Evolutionary conservation across 1,140 invertebrate species (phyloP), one percentile per base, ranked within the genome.

Genomic region (Stegodyphus dumicola): DNA sequence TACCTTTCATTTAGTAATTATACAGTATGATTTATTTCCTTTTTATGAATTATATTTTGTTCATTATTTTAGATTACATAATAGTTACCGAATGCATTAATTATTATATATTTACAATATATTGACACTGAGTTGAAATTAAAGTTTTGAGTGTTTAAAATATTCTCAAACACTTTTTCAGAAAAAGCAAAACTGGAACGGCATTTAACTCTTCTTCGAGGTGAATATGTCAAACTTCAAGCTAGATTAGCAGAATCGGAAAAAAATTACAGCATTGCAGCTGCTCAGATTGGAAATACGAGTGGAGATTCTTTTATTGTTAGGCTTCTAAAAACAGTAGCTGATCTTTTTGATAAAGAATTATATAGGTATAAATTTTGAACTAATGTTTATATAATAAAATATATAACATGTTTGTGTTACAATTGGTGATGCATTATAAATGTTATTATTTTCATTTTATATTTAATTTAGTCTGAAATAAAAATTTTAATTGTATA

Each of bases 171-270:
- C 56, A 65, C 67, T 56, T 74, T 80, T 84, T 64, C 77, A 87
- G 94, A 95, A 90, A 92, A 93, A 83, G 91, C 91, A 33, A 96
- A 98, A 90, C 93, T 97, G 88, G 95, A 97, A 90, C 95, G 96
- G 89, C 96, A 98, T 90, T 91, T 99, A 87, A 90, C 93, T 65
- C 91, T 98, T 74, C 91, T 98, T 65, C 94, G 96, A 89, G 95
- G 97, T 88, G 96, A 98, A 90, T 98, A 98, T 91, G 94, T 96
- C 1, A 97, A 97, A 91, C 92, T 98, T 15, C 96, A 97, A 89
- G 93, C 93, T n/a, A 93, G 94, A 86, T 94, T 95, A 89, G 93
- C 93, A 6, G 95, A 97, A 88, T 89, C 98, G 7, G 95, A 98
- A 90, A 93, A 93, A 85, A 96, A 96, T 90, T 96, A 95, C 89